Evolutionary conservation across 2,113 vertebrate genomes (phyloP).

Genomic region (Melanerpes aurifrons): DNA sequence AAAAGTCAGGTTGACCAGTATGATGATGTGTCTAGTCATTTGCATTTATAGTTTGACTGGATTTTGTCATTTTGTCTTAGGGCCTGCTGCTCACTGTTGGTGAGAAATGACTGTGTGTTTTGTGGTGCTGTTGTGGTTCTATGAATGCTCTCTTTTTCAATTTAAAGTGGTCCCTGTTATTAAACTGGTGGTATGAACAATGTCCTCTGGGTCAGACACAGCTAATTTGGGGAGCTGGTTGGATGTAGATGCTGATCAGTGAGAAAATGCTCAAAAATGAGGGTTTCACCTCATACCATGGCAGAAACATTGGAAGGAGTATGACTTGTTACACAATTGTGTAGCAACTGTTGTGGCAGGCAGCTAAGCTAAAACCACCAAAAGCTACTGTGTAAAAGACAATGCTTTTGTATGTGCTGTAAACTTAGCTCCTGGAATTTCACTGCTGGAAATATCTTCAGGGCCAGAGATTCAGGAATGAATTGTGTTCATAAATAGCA

Average conservation of each 20-base stretch:
- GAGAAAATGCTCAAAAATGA: background rate
- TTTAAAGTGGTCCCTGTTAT: background rate
- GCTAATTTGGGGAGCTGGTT: background rate
- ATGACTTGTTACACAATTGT: background rate
- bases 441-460: background rate
- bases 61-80: background rate
- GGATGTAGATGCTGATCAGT: background rate
- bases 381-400: background rate
- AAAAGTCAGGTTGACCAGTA: background rate
- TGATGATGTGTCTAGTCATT: background rate
- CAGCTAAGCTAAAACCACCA: background rate
- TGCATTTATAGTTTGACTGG: background rate
- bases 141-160: background rate
- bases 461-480: background rate
- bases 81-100: background rate
- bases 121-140: background rate
- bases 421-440: background rate
- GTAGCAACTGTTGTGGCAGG: background rate
- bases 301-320: background rate
- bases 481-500: background rate
- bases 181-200: background rate
- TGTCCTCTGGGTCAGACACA: background rate
- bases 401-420: background rate
- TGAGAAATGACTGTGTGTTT: background rate
- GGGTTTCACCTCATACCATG: background rate